These are phyloP conservation scores for Laupala kohalensis DNA, from an alignment of 1,140 invertebrate genomes.

Conservation along the genomic window DNA sequence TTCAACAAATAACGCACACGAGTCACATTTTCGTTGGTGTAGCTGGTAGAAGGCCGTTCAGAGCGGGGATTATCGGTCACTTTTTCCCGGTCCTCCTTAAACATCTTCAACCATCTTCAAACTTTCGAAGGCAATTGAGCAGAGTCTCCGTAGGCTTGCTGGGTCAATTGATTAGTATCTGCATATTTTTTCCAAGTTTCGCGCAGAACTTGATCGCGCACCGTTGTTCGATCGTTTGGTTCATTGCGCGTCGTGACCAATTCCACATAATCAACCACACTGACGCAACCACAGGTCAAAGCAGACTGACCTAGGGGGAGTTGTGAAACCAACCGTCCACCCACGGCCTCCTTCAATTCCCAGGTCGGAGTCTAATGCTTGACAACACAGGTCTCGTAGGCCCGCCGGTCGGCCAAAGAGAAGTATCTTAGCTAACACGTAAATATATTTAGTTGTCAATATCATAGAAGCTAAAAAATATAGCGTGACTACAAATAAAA, in stretches of 20 bases:
- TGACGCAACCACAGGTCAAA: background rate
- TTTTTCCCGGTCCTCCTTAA: background rate
- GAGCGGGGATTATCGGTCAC: no score
- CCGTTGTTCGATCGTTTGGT: background rate
- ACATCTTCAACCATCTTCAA: conserved; percentile 1
- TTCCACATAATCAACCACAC: background rate
- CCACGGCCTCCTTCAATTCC: no score
- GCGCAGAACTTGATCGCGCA: background rate
- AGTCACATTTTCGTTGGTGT: no score
- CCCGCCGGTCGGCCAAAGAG: no score
- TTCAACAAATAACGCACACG: background rate
- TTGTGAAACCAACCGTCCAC: background rate
- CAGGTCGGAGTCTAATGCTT: no score
- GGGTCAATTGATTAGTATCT: no score
- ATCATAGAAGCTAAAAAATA: no score
- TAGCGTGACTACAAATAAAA: no score
- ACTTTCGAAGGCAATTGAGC: background rate
- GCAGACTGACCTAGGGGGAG: background rate
- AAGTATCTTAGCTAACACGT: no score
- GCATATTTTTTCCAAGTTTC: background rate
- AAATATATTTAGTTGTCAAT: no score
- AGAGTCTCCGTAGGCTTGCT: background rate
- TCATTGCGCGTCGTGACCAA: background rate
- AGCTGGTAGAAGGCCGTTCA: no score
- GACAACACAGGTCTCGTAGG: no score